Percentiles rank a stretch among this genome's conserved stretches.
Evolutionary conservation across 2,888 invertebrate species (phyloP).

Genomic region (Callimorpha dominula): DNA sequence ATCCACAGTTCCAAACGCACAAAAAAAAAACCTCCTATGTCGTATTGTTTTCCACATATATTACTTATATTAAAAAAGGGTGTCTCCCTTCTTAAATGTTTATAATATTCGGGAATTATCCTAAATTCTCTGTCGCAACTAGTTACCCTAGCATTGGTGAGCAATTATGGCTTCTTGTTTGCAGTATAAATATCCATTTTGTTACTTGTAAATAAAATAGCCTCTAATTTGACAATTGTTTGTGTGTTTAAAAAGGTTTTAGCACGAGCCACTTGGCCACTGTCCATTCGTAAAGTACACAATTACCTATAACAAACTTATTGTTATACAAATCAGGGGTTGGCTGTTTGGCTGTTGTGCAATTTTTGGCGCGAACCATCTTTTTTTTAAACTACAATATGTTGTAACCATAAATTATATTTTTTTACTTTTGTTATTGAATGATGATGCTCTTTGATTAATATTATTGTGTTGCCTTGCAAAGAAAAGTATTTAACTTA

Average conservation of each 20-base stretch:
- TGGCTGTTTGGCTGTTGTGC: neutral
- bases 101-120: slow-evolving; percentile 13
- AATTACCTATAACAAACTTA: slow-evolving; percentile 39
- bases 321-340: slow-evolving; percentile 5
- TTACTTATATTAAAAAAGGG: too few relatives aligned
- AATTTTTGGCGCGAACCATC: slow-evolving; percentile 22
- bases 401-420: neutral
- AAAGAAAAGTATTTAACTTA: neutral
- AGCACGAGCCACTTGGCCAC: slow-evolving; percentile 34
- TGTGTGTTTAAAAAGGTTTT: slow-evolving; percentile 13
- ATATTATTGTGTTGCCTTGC: neutral
- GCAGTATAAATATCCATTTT: slow-evolving; percentile 15
- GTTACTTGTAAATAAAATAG: slow-evolving; percentile 48
- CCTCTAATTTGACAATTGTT: slow-evolving; percentile 58
- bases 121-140: slow-evolving; percentile 7
- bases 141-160: slow-evolving; percentile 29
- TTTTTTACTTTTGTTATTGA: neutral
- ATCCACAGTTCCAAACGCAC: too few relatives aligned
- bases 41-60: too few relatives aligned
- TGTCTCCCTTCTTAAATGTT: neutral
- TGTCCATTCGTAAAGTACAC: slow-evolving; percentile 3
- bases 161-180: slow-evolving; percentile 60
- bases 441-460: slow-evolving; percentile 1
- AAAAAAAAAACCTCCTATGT: too few relatives aligned
- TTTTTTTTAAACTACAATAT: slow-evolving; percentile 1